Evolutionary conservation across 2,888 invertebrate genomes (phyloP).

Genomic region (Antheraea assamensis): DNA sequence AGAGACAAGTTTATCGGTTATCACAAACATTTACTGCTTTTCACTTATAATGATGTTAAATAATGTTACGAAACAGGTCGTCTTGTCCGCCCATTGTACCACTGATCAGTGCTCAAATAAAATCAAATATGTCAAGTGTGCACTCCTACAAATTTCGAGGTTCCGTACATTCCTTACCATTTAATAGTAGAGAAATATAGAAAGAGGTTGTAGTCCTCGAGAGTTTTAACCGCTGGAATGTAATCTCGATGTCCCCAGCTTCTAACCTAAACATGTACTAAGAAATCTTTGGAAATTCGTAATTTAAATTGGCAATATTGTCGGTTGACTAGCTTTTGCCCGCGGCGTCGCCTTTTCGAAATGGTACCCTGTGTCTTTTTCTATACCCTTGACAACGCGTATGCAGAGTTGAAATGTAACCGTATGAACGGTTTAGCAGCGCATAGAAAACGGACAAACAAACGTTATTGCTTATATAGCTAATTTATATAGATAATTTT

Average conservation of each 20-base stretch:
- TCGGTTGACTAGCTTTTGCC: too few relatives aligned
- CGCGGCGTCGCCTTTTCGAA: too few relatives aligned
- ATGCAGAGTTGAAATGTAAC: too few relatives aligned
- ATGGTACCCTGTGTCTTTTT: too few relatives aligned
- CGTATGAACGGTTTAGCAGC: not conserved
- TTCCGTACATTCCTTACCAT: conserved; percentile 10
- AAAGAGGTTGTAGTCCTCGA: not conserved
- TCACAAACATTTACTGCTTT: conserved; percentile 74
- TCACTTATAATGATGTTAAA: conserved; percentile 82
- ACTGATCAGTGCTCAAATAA: conserved; percentile 66
- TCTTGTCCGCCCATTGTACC: conserved; percentile 80
- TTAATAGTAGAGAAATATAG: not conserved
- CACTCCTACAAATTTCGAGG: conserved; percentile 23
- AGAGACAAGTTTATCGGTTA: conserved; percentile 24
- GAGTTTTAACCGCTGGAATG: too few relatives aligned
- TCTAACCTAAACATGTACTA: too few relatives aligned
- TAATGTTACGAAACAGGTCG: conserved; percentile 76
- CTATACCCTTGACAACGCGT: too few relatives aligned
- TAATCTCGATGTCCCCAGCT: too few relatives aligned
- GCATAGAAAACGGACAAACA: not conserved
- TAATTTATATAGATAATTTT: too few relatives aligned
- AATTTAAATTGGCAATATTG: too few relatives aligned
- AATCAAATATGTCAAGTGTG: conserved; percentile 41
- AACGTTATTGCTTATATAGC: too few relatives aligned
- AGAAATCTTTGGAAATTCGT: too few relatives aligned